Conservation (phyloP, 2,113 vertebrate species). For the Hippocampus mohnikei region DNA sequence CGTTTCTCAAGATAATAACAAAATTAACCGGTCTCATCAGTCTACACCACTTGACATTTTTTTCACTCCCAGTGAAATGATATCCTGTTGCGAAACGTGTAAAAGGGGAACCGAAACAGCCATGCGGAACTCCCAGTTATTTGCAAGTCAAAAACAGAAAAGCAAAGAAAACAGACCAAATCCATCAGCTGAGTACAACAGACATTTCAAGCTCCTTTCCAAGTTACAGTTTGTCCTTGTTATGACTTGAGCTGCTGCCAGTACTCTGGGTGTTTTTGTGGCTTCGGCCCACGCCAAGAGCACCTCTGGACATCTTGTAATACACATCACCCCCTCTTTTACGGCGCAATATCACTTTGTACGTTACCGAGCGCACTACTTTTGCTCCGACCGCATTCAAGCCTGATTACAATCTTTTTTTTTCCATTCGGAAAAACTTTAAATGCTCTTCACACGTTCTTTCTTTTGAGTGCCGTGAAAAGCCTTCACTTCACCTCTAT, state of each 20-base stretch:
- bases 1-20: too few relatives aligned
- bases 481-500: background rate
- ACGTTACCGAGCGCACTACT: background rate
- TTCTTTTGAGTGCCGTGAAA: background rate
- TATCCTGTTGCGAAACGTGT: background rate
- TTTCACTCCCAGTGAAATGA: background rate
- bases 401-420: constrained; percentile 3
- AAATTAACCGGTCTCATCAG: background rate
- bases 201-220: background rate
- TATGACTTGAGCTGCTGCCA: background rate
- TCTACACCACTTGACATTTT: background rate
- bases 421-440: background rate
- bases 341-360: constrained; percentile 2
- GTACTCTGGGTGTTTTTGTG: background rate
- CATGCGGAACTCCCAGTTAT: background rate
- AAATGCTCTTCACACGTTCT: background rate
- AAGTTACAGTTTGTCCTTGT: background rate
- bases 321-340: background rate
- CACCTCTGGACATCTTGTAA: background rate
- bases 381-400: background rate
- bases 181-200: background rate
- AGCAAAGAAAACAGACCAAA: background rate
- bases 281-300: background rate
- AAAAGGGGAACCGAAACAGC: background rate
- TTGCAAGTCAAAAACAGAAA: background rate